A percentile compares a stretch with the other conserved stretches of the same genome.
phyloP scores from a whole-genome alignment of 2,888 invertebrate genomes.

The Brachyptera putata region DNA sequence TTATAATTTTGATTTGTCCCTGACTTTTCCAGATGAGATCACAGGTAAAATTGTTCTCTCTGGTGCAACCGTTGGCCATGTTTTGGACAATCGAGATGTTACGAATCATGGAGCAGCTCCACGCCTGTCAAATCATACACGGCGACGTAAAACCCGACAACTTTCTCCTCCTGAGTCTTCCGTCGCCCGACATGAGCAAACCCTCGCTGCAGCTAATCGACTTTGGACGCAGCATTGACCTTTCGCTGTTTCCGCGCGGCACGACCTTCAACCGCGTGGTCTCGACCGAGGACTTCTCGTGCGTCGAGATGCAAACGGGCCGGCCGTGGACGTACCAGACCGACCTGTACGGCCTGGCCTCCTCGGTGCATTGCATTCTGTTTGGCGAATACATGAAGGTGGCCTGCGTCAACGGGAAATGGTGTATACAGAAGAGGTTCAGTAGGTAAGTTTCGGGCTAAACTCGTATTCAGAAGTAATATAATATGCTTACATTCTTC shows the following conservation, averaged over 20 bases:
- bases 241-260: constrained; percentile 73
- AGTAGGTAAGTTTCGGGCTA: constrained; percentile 52
- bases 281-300: constrained; percentile 54
- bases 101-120: constrained; percentile 77
- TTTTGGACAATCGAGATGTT: constrained; percentile 78
- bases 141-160: constrained; percentile 96
- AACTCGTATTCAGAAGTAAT: too few relatives aligned
- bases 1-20: too few relatives aligned
- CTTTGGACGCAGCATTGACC: constrained; percentile 91
- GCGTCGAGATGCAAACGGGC: constrained; percentile 81
- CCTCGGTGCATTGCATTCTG: constrained; percentile 79
- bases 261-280: constrained; percentile 73
- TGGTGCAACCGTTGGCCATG: constrained; percentile 56
- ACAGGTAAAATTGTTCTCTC: too few relatives aligned
- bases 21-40: too few relatives aligned
- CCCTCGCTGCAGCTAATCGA: constrained; percentile 83
- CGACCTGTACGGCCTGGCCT: constrained; percentile 85
- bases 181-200: constrained; percentile 58
- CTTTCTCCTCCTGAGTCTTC: constrained; percentile 72
- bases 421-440: constrained; percentile 67
- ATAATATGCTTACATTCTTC: too few relatives aligned
- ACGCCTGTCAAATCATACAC: constrained; percentile 84
- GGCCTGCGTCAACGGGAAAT: constrained; percentile 56
- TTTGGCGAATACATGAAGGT: constrained; percentile 89
- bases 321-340: constrained; percentile 90